Conservation (phyloP, 1,140 invertebrate species). For the Idris sp. region DNA sequence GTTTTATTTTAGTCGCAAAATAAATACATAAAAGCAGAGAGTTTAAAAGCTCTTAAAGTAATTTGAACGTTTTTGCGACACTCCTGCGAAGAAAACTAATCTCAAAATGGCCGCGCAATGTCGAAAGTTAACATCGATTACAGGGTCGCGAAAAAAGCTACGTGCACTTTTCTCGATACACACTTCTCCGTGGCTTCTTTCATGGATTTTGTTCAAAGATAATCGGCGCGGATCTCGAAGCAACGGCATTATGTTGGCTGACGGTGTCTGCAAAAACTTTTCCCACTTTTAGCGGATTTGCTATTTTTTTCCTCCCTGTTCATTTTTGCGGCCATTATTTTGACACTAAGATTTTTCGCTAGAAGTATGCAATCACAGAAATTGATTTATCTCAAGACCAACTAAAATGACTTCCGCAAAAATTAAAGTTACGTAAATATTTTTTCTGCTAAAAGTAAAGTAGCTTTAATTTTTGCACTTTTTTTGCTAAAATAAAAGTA, state of each 20-base stretch:
- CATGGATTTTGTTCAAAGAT: conserved; percentile 23
- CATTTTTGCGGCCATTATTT: conserved; percentile 35
- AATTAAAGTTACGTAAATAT: too few species aligned
- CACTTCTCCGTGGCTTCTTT: not conserved
- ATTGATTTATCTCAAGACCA: too few species aligned
- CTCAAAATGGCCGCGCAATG: conserved; percentile 57
- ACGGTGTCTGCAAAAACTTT: conserved; percentile 27
- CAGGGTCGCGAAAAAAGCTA: conserved; percentile 16
- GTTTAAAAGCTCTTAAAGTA: conserved; percentile 32
- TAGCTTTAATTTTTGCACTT: conserved; percentile 3
- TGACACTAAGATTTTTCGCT: conserved; percentile 23
- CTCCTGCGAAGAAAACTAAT: conserved; percentile 41
- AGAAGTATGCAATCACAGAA: conserved; percentile 6
- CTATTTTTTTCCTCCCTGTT: conserved; percentile 15
- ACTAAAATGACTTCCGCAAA: too few species aligned
- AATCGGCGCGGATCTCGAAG: conserved; percentile 35
- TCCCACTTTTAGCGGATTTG: conserved; percentile 30
- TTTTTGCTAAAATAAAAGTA: too few species aligned
- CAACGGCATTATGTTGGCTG: conserved; percentile 10
- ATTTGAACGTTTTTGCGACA: conserved; percentile 41
- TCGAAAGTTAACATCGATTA: conserved; percentile 51
- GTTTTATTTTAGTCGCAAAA: not conserved
- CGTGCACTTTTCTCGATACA: conserved; percentile 24
- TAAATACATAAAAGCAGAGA: conserved; percentile 17
- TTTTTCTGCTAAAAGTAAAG: too few species aligned